Evolutionary conservation across 2,888 invertebrate species (phyloP).

Genomic region (Megalurothrips usitatus): DNA sequence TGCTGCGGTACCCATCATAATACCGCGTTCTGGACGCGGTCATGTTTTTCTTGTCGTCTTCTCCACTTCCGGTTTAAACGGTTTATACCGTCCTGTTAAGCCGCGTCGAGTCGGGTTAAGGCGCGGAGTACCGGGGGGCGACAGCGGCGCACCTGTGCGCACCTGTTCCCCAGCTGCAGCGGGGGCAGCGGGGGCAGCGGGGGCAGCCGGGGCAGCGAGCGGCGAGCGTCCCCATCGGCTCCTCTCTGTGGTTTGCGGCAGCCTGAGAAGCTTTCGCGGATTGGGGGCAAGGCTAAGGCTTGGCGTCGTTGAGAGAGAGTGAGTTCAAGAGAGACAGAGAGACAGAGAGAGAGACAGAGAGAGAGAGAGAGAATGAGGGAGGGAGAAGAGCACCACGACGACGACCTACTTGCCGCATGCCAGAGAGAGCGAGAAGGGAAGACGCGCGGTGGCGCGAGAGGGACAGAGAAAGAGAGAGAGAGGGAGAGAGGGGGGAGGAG

Average conservation of each 20-base stretch:
- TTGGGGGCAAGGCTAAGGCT: background rate
- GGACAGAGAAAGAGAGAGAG: background rate
- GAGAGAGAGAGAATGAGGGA: background rate
- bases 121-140: too few species aligned
- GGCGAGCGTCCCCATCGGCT: background rate
- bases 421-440: background rate
- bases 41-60: too few species aligned
- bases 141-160: too few species aligned
- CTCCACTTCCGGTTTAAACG: too few species aligned
- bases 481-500: background rate
- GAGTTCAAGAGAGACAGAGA: background rate
- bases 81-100: too few species aligned
- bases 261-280: background rate
- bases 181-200: background rate
- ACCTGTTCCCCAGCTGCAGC: too few species aligned
- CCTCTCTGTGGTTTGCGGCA: background rate
- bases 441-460: background rate
- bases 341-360: background rate
- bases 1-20: too few species aligned
- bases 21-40: too few species aligned
- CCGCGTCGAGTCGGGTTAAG: too few species aligned
- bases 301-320: background rate
- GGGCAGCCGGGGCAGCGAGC: background rate
- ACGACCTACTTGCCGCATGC: background rate
- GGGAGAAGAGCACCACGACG: background rate